Base-by-base conservation (phyloP, 2,888 invertebrate species). In the Eupithecia dodoneata region DNA sequence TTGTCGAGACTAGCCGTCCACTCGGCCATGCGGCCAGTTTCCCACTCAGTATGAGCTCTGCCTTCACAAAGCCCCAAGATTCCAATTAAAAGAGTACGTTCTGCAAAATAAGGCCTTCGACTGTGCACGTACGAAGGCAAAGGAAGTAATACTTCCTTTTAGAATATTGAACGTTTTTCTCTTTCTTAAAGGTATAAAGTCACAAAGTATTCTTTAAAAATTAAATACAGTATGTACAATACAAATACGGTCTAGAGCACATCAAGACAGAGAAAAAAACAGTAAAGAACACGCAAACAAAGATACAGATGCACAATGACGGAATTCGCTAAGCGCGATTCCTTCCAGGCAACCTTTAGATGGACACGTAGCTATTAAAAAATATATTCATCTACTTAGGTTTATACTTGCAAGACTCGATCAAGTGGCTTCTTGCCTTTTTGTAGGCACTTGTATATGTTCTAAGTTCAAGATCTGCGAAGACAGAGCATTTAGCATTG, bases 71-170 rank as follows among this genome's bases (percentile, higher is more conserved):
- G 67, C 44, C 44, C 59, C 49, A n/a, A 66, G 55, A 72, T 77
- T 67, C 66, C n/a, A 67, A 74, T 74, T 77, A 72, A 76, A 69
- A 63, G 41, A 67, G 72, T 76, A 69, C 41, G 12, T 63, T 67
- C 70, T 72, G 71, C 49, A 72, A 71, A 13, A 30, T 30, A 63
- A 63, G 30, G 10, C 63, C 10, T 10, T 63, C 63, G 63, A 30
- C 30, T 63, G 55, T 18, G 63, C 12, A 63, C 30, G 30, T 63
- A 12, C 10, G 6, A n/a, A 55, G 7, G 7, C 42, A 45, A 15
- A 67, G 52, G 71, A 71, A 72, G 49, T 45, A 67, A 73, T 69
- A 42, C 71, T 47, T 45, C 45, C n/a, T 52, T 42, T 73, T n/a
- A 47, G 4, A 72, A 69, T 45, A 44, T 6, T 47, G n/a, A 9